phyloP scores from a whole-genome alignment of 2,797 vertebrate genomes.

The Notamacropus eugenii region DNA sequence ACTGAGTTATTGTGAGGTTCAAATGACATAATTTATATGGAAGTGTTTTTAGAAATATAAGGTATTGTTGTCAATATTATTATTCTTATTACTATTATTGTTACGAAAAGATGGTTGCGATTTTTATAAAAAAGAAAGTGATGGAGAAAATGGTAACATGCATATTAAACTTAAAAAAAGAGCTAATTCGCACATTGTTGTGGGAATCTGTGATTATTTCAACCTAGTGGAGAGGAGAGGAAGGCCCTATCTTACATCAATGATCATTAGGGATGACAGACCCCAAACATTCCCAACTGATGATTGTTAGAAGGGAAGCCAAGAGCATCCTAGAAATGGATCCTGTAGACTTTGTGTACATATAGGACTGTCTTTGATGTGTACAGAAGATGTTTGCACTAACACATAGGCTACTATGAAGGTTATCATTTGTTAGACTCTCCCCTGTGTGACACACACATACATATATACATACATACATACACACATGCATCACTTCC shows the following conservation, averaged over 20 bases:
- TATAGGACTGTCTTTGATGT: not conserved
- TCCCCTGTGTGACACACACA: not conserved
- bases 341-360: not conserved
- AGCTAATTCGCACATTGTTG: not conserved
- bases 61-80: not conserved
- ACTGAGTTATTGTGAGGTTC: not conserved
- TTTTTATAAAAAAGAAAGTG: not conserved
- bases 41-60: not conserved
- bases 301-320: not conserved
- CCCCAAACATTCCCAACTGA: not conserved
- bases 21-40: not conserved
- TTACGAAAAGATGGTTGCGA: not conserved
- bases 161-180: not conserved
- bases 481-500: not conserved
- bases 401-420: not conserved
- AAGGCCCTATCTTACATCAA: not conserved
- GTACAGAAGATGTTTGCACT: not conserved
- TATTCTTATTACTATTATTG: not conserved
- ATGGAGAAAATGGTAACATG: not conserved
- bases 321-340: not conserved
- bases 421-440: not conserved
- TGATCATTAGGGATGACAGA: not conserved
- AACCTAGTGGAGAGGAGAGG: not conserved
- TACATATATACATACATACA: not conserved
- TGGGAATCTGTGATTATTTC: not conserved